Conservation (phyloP, 2,113 vertebrate species). For the Chaenocephalus aceratus region DNA sequence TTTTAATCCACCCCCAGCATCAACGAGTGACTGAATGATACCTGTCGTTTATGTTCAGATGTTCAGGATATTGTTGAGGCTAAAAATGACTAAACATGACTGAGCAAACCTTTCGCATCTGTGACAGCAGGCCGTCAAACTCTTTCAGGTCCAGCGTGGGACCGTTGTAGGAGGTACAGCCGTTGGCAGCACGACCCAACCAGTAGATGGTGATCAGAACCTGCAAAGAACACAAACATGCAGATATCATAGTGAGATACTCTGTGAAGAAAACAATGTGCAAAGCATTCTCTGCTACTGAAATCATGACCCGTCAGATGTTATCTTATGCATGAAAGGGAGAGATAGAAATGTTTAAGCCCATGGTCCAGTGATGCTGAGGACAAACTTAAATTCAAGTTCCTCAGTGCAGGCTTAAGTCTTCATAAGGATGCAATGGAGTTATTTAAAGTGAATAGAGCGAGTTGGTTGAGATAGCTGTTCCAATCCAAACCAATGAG, state of each 20-base stretch:
- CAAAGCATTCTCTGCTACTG: background rate
- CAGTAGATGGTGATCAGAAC: constrained; percentile 98
- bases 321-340: background rate
- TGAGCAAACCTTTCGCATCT: constrained; percentile 93
- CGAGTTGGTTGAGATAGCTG: background rate
- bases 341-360: background rate
- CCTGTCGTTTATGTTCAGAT: background rate
- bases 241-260: background rate
- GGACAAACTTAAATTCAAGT: background rate
- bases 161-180: constrained; percentile 91
- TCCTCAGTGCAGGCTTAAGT: background rate
- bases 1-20: background rate
- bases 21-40: background rate
- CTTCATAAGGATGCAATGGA: background rate
- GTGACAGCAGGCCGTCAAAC: constrained; percentile 94
- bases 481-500: background rate
- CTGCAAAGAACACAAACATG: constrained; percentile 73
- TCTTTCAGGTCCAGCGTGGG: constrained; percentile 94
- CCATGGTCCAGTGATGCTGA: background rate
- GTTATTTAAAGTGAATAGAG: background rate
- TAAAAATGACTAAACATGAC: background rate
- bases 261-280: too few relatives aligned
- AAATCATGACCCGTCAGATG: background rate
- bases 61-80: background rate
- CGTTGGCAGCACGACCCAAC: constrained; percentile 95